These are phyloP conservation scores for Mareca strepera DNA, from an alignment of 2,797 vertebrate species.

Conservation along the genomic window DNA sequence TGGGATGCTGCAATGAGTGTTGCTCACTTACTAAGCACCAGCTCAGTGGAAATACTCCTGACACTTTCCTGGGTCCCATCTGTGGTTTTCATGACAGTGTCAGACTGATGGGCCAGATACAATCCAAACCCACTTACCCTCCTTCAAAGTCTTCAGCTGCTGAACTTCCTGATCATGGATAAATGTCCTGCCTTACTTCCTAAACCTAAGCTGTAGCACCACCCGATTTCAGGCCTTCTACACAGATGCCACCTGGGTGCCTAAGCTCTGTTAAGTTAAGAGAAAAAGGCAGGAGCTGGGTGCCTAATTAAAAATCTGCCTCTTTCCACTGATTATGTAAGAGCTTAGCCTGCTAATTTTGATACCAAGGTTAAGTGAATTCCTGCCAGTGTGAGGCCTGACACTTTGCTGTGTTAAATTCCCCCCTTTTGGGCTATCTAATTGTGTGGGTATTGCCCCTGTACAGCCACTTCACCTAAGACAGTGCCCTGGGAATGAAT, in stretches of 20 bases:
- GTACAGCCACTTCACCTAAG: background rate
- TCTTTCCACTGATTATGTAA: slow-evolving; percentile 40
- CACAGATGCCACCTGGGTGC: background rate
- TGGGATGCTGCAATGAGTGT: background rate
- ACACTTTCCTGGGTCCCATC: background rate
- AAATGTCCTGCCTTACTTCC: background rate
- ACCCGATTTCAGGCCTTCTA: background rate
- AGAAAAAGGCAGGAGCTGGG: slow-evolving; percentile 7
- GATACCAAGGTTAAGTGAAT: slow-evolving; percentile 46
- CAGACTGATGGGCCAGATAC: background rate
- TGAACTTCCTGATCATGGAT: background rate
- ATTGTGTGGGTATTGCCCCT: background rate
- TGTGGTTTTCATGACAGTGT: background rate
- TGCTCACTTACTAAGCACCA: background rate
- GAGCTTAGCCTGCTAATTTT: slow-evolving; percentile 39
- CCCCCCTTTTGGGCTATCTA: background rate
- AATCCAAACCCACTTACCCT: slow-evolving; percentile 12
- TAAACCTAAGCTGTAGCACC: background rate
- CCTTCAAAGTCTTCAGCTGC: background rate
- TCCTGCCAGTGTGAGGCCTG: background rate
- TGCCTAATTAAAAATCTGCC: slow-evolving; percentile 44
- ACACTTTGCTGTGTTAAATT: background rate
- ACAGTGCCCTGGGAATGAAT: background rate
- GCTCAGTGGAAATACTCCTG: background rate
- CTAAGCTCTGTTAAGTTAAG: background rate